Conservation (phyloP, 2,113 vertebrate species). For the Ophiodon elongatus region DNA sequence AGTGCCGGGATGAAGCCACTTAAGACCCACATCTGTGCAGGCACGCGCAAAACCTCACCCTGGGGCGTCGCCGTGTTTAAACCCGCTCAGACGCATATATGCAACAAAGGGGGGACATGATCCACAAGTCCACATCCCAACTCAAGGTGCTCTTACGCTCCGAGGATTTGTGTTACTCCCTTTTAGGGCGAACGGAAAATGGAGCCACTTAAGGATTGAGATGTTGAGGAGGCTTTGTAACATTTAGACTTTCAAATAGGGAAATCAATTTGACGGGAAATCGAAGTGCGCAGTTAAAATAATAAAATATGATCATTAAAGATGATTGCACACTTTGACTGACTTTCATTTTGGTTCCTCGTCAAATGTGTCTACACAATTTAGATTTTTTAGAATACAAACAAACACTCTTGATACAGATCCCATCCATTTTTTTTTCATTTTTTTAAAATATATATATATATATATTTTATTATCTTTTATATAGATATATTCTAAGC, state of each 20-base stretch:
- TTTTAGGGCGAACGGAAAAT: background rate
- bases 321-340: background rate
- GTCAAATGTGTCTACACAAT: too few relatives aligned
- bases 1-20: slow-evolving; percentile 77
- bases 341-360: background rate
- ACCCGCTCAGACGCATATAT: background rate
- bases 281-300: background rate
- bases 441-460: too few relatives aligned
- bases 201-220: background rate
- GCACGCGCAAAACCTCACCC: slow-evolving; percentile 10
- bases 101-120: background rate
- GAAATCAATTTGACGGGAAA: background rate
- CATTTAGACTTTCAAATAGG: background rate
- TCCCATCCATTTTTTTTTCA: too few relatives aligned
- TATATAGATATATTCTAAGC: background rate
- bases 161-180: background rate
- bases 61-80: slow-evolving; percentile 6
- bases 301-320: background rate
- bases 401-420: too few relatives aligned
- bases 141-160: background rate
- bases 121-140: background rate
- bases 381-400: too few relatives aligned
- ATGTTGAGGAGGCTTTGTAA: background rate
- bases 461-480: too few relatives aligned
- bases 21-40: slow-evolving; percentile 49